These are phyloP conservation scores for Arenaria interpres DNA, from an alignment of 2,113 vertebrate genomes.

Conservation along the genomic window DNA sequence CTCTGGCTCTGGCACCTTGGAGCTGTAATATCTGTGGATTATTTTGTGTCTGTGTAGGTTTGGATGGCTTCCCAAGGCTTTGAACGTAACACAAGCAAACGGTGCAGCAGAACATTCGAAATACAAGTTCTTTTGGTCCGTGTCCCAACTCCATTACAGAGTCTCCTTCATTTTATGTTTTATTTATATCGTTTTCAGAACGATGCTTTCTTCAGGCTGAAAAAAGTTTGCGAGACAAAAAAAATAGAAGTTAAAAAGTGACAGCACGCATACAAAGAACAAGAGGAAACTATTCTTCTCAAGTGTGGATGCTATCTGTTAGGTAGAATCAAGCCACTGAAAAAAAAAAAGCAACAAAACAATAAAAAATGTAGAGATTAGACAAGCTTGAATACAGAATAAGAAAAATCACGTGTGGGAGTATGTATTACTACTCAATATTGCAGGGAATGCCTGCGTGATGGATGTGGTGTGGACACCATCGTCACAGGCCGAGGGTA, in stretches of 20 bases:
- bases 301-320: neutral
- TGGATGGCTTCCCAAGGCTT: constrained; percentile 14
- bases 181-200: neutral
- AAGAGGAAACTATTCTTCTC: neutral
- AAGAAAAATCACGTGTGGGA: neutral
- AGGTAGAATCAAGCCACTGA: neutral
- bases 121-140: constrained; percentile 20
- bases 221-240: neutral
- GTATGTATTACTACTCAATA: neutral
- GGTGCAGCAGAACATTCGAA: neutral
- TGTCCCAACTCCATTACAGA: neutral
- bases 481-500: neutral
- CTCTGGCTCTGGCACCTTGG: neutral
- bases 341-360: neutral
- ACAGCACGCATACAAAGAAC: neutral
- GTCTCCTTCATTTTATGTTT: neutral
- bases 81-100: neutral
- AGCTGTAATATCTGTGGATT: neutral
- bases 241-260: neutral
- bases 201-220: neutral
- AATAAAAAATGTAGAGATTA: neutral
- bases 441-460: neutral
- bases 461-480: neutral
- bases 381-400: neutral
- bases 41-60: neutral